These are phyloP conservation scores for Pachycephus smyrnensis DNA, from an alignment of 2,888 invertebrate species.

Conservation along the genomic window DNA sequence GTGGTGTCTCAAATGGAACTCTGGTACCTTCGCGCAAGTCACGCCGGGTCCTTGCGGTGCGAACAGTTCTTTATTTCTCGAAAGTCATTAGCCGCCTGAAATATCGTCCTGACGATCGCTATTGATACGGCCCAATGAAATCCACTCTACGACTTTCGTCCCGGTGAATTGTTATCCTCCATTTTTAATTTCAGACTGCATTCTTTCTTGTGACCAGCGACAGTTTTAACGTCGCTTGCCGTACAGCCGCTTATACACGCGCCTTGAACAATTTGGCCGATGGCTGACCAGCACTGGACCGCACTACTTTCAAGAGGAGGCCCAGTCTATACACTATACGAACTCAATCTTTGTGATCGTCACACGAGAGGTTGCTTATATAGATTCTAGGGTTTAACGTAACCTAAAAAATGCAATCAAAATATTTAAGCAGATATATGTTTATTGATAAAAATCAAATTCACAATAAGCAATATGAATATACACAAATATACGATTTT, in stretches of 20 bases:
- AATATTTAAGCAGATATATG: not conserved
- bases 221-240: not conserved
- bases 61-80: conserved; percentile 12
- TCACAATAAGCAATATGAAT: not conserved
- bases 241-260: not conserved
- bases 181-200: conserved; percentile 4
- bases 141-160: conserved; percentile 14
- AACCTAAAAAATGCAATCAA: not conserved
- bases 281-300: conserved; percentile 41
- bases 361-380: not conserved
- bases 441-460: not conserved
- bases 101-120: conserved; percentile 29
- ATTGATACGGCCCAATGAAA: conserved; percentile 37
- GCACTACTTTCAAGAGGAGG: conserved; percentile 30
- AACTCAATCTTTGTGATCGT: not conserved
- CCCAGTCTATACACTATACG: not conserved
- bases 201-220: not conserved
- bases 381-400: not conserved
- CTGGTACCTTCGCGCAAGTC: conserved; percentile 19
- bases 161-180: not conserved
- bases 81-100: conserved; percentile 24
- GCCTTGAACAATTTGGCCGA: conserved; percentile 21
- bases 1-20: conserved; percentile 16
- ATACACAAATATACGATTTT: not conserved
- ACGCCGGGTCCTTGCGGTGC: conserved; percentile 18